Evolutionary conservation across 2,797 vertebrate species (phyloP).

Genomic region (Eptatretus atami): DNA sequence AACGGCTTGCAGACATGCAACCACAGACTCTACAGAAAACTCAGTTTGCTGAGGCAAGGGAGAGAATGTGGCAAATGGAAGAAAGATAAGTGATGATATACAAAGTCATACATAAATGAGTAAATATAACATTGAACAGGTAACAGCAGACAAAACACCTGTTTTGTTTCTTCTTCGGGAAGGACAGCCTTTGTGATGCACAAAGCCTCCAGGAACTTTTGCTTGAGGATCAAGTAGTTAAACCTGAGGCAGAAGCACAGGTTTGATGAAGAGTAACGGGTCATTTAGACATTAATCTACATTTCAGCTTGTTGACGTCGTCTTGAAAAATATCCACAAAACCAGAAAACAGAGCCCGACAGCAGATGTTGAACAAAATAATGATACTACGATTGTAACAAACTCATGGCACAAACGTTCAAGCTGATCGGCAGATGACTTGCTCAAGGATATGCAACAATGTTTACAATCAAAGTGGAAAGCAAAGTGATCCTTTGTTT

Average conservation of each 20-base stretch:
- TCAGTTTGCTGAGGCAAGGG: constrained; percentile 26
- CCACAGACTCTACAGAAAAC: constrained; percentile 61
- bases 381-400: no score
- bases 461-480: no score
- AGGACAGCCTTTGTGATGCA: constrained; percentile 91
- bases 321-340: no score
- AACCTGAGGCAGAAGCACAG: constrained; percentile 22
- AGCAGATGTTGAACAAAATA: no score
- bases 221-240: constrained; percentile 67
- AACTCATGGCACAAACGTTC: no score
- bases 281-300: not conserved
- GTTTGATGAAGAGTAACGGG: not conserved
- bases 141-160: constrained; percentile 25
- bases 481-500: no score
- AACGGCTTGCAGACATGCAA: constrained; percentile 47
- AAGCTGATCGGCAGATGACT: no score
- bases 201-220: constrained; percentile 79
- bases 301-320: no score
- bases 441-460: no score
- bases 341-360: no score
- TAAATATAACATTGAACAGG: not conserved
- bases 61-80: not conserved
- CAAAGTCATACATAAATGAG: no score
- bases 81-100: not conserved
- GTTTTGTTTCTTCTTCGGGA: constrained; percentile 50